Percentiles rank a stretch among this genome's conserved stretches.
These are phyloP conservation scores for Drosophila pseudotalamancana DNA, from an alignment of 2,888 invertebrate species.

Conservation along the genomic window DNA sequence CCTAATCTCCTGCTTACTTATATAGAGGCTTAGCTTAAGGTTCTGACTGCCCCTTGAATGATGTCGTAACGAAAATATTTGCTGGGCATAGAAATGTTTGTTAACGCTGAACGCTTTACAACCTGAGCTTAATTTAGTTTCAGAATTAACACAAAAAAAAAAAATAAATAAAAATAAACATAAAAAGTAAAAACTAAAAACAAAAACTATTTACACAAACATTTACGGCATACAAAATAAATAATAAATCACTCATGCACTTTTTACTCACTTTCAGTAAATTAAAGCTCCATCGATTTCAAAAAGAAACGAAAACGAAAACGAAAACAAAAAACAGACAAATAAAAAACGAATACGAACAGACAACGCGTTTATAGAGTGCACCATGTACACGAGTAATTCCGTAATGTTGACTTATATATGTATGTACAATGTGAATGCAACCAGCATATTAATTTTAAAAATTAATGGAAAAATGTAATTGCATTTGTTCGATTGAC, in stretches of 20 bases:
- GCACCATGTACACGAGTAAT: conserved; percentile 31
- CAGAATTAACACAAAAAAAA: conserved; percentile 1
- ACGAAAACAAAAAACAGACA: conserved; percentile 22
- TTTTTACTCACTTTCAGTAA: conserved; percentile 6
- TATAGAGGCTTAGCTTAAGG: conserved; percentile 54
- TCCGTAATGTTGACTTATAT: conserved; percentile 36
- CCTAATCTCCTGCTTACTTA: conserved; percentile 14
- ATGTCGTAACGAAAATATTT: conserved; percentile 19
- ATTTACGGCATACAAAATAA: conserved; percentile 34
- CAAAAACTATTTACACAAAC: conserved; percentile 59
- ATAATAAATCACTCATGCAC: conserved; percentile 31
- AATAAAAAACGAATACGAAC: conserved; percentile 27
- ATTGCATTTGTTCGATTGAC: conserved; percentile 76
- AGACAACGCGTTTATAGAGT: conserved; percentile 35
- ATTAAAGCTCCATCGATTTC: conserved; percentile 24
- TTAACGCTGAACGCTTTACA: conserved; percentile 61
- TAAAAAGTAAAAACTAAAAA: conserved; percentile 8
- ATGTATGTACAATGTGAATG: conserved; percentile 47
- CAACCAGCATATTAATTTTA: conserved; percentile 71
- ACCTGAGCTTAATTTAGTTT: conserved; percentile 68
- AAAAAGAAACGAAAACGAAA: conserved; percentile 8
- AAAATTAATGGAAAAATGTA: conserved; percentile 70
- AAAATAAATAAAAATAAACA: conserved; percentile 28
- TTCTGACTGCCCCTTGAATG: conserved; percentile 63
- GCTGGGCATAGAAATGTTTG: conserved; percentile 38